Base-by-base conservation (phyloP, 1,140 invertebrate genomes). In the Musca domestica region DNA sequence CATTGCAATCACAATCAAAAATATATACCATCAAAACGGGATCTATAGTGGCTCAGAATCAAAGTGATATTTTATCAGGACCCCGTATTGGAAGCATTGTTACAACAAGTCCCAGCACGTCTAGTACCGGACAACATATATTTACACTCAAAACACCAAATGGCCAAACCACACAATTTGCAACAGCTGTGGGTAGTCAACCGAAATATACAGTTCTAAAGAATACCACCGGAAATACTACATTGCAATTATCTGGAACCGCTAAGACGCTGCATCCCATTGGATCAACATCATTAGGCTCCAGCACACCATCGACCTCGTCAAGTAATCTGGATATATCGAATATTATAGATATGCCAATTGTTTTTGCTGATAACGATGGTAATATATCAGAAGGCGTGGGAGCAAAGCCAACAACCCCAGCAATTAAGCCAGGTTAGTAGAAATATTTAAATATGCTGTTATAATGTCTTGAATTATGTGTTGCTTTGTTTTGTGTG, bases 301-400 rank as follows among this genome's bases (percentile, higher is more conserved):
- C 14, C 56, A 2, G 14, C 30, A 5, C 48, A n/a, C 14, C 64
- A 46, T 64, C 74, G 70, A 17, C 23, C 7, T 67, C 56, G 0
- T 14, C 58, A n/a, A 74, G 71, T 68, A 73, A 81, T 61, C 69
- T 86, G 46, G 87, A 88, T 70, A 81, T 88, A 10, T 86, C 87
- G 41, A 88, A 88, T 72, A 89, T 89, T 47, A 81, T 88, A 58
- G 87, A 89, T 70, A 84, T 89, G 71, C 88, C 88, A 5, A 89
- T 89, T 71, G 86, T 89, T 23, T 89, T 89, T 78, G 88, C 88
- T 2, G 88, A 89, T 69, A 87, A 88, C 69, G 87, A 86, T 22
- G 80, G 80, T 9, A 81, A 78, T 61, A 71, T 81, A 17, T 69
- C 75, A 2, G 71, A 74, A 14, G 46, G 54, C 14, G 30, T 17